Percentiles rank a stretch among this genome's conserved stretches.
These are phyloP conservation scores for Ephydatia muelleri DNA, from an alignment of 37 sponge, comb jelly and placozoan genomes.

Conservation along the genomic window DNA sequence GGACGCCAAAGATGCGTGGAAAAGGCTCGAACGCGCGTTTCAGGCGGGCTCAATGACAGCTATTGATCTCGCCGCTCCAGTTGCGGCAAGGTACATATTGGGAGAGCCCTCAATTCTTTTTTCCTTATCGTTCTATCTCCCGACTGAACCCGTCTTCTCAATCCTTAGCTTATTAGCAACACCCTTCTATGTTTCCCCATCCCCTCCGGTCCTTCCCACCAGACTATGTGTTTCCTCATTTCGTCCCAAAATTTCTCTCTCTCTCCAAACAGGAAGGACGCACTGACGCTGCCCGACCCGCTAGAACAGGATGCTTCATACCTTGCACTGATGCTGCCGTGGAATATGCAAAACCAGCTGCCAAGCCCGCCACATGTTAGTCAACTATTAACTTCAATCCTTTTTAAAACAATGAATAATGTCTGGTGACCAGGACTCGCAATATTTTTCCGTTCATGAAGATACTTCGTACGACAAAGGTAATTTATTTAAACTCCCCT, in stretches of 20 bases:
- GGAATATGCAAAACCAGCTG: background rate
- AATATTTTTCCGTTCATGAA: background rate
- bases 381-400: background rate
- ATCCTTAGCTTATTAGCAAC: background rate
- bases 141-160: background rate
- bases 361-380: background rate
- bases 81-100: background rate
- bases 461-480: background rate
- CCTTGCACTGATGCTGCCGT: background rate
- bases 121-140: too few species aligned
- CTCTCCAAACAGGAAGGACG: background rate
- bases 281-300: constrained; percentile 21
- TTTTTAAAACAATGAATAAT: background rate
- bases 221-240: background rate
- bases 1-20: constrained; percentile 10
- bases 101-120: too few species aligned
- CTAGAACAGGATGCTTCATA: background rate
- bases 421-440: background rate
- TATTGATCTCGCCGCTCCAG: background rate
- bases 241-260: background rate
- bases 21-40: constrained; percentile 2
- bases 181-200: background rate
- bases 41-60: background rate
- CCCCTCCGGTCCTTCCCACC: too few species aligned
- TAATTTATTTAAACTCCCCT: background rate